Conservation (phyloP, 1,140 invertebrate genomes). For the Chymomyza costata region DNA sequence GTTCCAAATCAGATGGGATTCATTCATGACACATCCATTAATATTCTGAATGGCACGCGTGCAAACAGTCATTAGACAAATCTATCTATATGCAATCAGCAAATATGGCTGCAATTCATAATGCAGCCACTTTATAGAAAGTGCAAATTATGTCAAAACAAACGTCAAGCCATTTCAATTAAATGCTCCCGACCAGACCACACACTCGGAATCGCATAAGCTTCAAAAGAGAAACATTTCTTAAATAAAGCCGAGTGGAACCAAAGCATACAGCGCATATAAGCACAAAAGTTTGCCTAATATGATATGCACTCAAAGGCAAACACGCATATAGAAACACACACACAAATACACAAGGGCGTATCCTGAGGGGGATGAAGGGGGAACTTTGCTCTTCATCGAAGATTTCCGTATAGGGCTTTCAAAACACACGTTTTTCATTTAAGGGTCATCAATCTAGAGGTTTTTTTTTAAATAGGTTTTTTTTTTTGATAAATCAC, state of each 20-base stretch:
- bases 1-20: constrained; percentile 1
- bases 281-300: constrained; percentile 53
- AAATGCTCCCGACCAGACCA: constrained; percentile 35
- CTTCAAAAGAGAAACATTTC: too few relatives aligned
- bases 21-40: background rate
- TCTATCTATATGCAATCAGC: constrained; percentile 69
- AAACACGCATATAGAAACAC: constrained; percentile 9
- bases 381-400: too few relatives aligned
- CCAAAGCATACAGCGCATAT: too few relatives aligned
- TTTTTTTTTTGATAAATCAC: too few relatives aligned
- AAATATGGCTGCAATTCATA: constrained; percentile 57
- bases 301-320: constrained; percentile 47
- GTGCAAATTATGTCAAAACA: constrained; percentile 68
- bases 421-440: too few relatives aligned
- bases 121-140: constrained; percentile 52
- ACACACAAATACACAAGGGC: background rate
- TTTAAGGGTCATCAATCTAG: too few relatives aligned
- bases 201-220: too few relatives aligned
- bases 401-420: too few relatives aligned
- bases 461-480: too few relatives aligned
- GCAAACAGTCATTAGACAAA: constrained; percentile 49
- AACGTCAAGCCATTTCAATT: constrained; percentile 59
- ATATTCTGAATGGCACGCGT: constrained; percentile 16
- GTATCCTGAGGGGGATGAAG: background rate
- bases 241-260: too few relatives aligned